Percentiles rank a stretch among this genome's conserved stretches.
Evolutionary conservation across 1,140 invertebrate species (phyloP).

Genomic region (Aphelinus atriplicis): DNA sequence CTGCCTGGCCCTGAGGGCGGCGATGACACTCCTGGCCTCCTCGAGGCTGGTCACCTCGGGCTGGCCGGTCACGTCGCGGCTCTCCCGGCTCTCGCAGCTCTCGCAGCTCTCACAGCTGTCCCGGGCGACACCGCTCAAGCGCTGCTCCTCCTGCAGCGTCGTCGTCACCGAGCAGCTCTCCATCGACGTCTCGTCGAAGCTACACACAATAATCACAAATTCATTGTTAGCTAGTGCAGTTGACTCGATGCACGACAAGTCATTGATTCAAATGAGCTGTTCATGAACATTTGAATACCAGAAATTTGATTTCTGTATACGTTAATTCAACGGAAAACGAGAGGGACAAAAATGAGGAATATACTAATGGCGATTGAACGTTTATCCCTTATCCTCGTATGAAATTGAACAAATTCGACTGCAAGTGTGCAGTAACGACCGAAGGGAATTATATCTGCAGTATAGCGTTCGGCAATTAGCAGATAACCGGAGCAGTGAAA

Average conservation of each 20-base stretch:
- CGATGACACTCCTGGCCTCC: constrained; percentile 66
- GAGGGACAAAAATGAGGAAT: not conserved
- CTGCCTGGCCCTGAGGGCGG: constrained; percentile 63
- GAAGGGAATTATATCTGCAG: too few species aligned
- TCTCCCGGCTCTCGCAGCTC: constrained; percentile 16
- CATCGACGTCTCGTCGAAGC: constrained; percentile 65
- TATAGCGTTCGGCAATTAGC: too few species aligned
- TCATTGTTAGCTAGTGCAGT: not conserved
- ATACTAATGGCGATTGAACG: too few species aligned
- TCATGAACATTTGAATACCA: not conserved
- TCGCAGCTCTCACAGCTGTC: constrained; percentile 41
- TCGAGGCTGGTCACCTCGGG: constrained; percentile 65
- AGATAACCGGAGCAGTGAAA: too few species aligned
- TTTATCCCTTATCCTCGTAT: too few species aligned
- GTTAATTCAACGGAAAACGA: not conserved
- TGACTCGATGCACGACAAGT: constrained; percentile 39
- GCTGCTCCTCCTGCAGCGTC: constrained; percentile 40
- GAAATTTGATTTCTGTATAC: too few species aligned
- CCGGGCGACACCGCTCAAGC: constrained; percentile 15
- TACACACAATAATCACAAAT: constrained; percentile 47
- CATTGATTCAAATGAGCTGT: not conserved
- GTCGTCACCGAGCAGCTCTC: constrained; percentile 58
- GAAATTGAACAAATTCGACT: too few species aligned
- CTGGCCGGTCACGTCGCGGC: constrained; percentile 35
- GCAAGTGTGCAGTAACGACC: too few species aligned